These are phyloP conservation scores for Ips typographus DNA, from an alignment of 1,140 invertebrate genomes.

Conservation along the genomic window DNA sequence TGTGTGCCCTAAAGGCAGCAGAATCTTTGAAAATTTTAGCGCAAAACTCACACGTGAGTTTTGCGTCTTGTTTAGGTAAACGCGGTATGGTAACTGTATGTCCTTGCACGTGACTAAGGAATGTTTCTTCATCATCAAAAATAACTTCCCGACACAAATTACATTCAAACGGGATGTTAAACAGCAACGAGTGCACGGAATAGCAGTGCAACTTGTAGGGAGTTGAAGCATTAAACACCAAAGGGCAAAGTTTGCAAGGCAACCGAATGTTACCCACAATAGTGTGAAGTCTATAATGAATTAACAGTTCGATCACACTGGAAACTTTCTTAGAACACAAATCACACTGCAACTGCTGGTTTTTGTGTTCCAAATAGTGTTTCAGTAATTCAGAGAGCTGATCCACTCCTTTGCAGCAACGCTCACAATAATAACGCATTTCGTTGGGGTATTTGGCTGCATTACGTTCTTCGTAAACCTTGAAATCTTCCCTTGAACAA, in stretches of 20 bases:
- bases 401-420: slow-evolving; percentile 2
- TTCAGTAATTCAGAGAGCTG: background rate
- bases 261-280: slow-evolving; percentile 14
- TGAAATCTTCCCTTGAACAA: slow-evolving; percentile 17
- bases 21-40: slow-evolving; percentile 10
- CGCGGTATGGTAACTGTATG: background rate
- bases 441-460: background rate
- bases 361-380: slow-evolving; percentile 11
- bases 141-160: slow-evolving; percentile 6
- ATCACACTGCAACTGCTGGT: slow-evolving; percentile 7
- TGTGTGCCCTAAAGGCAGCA: slow-evolving; percentile 10
- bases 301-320: background rate
- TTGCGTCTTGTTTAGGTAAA: slow-evolving; percentile 8
- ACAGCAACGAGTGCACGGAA: slow-evolving; percentile 4
- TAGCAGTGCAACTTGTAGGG: slow-evolving; percentile 11
- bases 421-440: slow-evolving; percentile 16
- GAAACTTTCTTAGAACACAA: slow-evolving; percentile 3
- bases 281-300: slow-evolving; percentile 19
- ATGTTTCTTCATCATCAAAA: slow-evolving; percentile 13
- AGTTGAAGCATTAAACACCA: slow-evolving; percentile 1
- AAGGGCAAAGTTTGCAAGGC: slow-evolving; percentile 1
- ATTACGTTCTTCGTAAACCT: background rate
- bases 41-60: slow-evolving; percentile 17
- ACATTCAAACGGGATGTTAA: slow-evolving; percentile 14
- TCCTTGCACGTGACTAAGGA: slow-evolving; percentile 18